Base-by-base conservation (phyloP, 2,797 vertebrate genomes). In the Rhinichthys osculus region DNA sequence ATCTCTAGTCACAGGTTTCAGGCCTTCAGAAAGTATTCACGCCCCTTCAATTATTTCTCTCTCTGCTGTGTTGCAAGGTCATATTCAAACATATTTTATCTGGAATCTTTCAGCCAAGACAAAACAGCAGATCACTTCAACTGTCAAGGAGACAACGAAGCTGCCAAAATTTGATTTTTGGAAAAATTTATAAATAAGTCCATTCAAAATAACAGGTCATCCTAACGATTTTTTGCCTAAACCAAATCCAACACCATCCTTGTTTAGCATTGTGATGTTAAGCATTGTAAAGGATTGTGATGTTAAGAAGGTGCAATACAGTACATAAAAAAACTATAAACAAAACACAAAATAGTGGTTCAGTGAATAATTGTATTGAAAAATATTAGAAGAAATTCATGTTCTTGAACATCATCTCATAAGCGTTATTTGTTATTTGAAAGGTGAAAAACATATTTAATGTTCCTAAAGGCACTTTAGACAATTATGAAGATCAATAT, bases 141-240 rank as follows among this genome's bases (percentile, higher is more conserved):
- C 70, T 23, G 5, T 27, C 11, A 71, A 44, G 7, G 44, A 27
- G 40, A 47, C 14, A 30, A 5, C 1, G 16, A 44, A 72, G 42
- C 70, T 47, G 14, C 7, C 17, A 50, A 73, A 47, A 73, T 50
- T 19, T 0, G n/a, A 50, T 50, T 47, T 73, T 47, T 27, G 7
- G 27, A 47, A n/a, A 71, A 3, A 6, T 0, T 0, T 0, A n/a
- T n/a, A 11, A 27, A n/a, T n/a, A n/a, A 13, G n/a, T 27, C n/a
- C 2, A 27, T 62, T 62, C 4, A 62, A 27, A 13, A 16, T 30
- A 30, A 64, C 5, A 30, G 13, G n/a, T 64, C 27, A 30, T 64
- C 13, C 2, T 3, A 33, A 16, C 1, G 1, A 50, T 2, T 17
- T 47, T 30, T 73, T 8, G 14, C 44, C 1, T 38, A 67, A 80